A percentile compares a stretch with the other conserved stretches of the same genome.
phyloP scores from a whole-genome alignment of 2,888 invertebrate species.

The Theodoxus fluviatilis region DNA sequence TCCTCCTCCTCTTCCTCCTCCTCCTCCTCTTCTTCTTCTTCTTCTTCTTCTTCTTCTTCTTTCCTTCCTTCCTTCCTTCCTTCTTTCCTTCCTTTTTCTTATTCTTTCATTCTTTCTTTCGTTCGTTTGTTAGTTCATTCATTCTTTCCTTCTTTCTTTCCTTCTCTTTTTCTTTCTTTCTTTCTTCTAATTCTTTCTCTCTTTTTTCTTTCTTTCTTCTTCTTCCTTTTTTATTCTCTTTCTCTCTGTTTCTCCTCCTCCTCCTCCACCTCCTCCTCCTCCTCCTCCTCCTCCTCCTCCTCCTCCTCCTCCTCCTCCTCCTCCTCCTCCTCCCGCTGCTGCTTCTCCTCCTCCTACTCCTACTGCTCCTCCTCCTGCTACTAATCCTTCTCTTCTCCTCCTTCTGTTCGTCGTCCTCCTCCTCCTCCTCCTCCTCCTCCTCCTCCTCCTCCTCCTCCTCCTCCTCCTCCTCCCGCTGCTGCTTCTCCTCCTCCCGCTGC shows the following conservation, averaged over 20 bases:
- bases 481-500: not conserved
- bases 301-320: not conserved
- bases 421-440: not conserved
- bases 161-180: not conserved
- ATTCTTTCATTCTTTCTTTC: too few species aligned
- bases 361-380: not conserved
- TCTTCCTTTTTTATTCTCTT: not conserved
- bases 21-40: not conserved
- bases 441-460: not conserved
- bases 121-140: not conserved
- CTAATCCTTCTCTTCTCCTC: not conserved
- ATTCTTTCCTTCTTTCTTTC: not conserved
- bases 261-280: not conserved
- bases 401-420: not conserved
- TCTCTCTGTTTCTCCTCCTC: not conserved
- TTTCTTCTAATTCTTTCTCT: not conserved
- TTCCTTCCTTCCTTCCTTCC: conserved; percentile 1
- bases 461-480: not conserved
- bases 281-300: not conserved
- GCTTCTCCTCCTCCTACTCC: not conserved
- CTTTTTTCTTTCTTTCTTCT: conserved; percentile 19
- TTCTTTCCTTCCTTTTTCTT: not conserved
- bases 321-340: not conserved
- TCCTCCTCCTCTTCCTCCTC: not conserved
- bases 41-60: too few species aligned